Evolutionary conservation across 2,888 invertebrate species (phyloP).

Genomic region (Drosophila kuntzei): DNA sequence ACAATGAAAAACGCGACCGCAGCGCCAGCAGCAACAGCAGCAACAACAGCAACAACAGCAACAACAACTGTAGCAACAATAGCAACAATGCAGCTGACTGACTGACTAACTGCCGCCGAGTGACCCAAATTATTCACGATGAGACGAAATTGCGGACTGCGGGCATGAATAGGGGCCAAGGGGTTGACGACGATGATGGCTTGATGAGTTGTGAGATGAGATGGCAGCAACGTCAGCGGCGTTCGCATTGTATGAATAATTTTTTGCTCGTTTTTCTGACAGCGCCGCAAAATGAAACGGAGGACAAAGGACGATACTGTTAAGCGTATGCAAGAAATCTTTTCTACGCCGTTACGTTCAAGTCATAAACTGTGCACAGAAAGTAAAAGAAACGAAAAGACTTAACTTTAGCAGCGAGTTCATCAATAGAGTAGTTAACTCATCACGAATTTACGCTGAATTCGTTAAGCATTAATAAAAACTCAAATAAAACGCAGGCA

Average conservation of each 20-base stretch:
- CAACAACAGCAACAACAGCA: constrained; percentile 27
- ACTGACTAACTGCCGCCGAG: constrained; percentile 81
- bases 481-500: constrained; percentile 59
- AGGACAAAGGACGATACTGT: constrained; percentile 14
- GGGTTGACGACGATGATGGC: constrained; percentile 23
- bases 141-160: constrained; percentile 23
- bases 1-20: constrained; percentile 82
- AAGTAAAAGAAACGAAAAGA: too few species aligned
- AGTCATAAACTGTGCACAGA: constrained; percentile 31
- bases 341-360: constrained; percentile 18
- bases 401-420: constrained; percentile 23
- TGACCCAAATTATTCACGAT: constrained; percentile 81
- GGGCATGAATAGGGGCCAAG: constrained; percentile 16
- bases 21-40: constrained; percentile 46
- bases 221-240: constrained; percentile 47
- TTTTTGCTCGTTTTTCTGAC: constrained; percentile 70
- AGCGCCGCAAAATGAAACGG: constrained; percentile 41
- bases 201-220: constrained; percentile 41
- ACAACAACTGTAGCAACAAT: constrained; percentile 26
- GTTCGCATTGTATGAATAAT: constrained; percentile 71
- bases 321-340: constrained; percentile 33
- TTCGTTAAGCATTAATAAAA: constrained; percentile 68
- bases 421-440: constrained; percentile 50
- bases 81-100: constrained; percentile 78
- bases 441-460: constrained; percentile 28